These are phyloP conservation scores for Cyclina sinensis DNA, from an alignment of 1,140 invertebrate genomes.

Conservation along the genomic window DNA sequence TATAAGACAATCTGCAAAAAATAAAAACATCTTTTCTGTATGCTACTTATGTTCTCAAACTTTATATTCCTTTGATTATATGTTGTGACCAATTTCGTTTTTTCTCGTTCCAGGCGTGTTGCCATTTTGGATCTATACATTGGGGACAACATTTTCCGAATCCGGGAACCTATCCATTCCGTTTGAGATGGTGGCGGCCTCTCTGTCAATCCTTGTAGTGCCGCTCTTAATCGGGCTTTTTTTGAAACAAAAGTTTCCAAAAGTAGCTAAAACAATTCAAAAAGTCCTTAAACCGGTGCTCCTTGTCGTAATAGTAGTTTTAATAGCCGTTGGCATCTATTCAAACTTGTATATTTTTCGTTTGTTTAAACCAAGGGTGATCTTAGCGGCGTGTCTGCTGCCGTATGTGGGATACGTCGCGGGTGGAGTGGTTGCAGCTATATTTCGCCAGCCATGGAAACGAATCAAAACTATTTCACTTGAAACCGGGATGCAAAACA, in stretches of 20 bases:
- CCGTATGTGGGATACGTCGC: slow-evolving; percentile 95
- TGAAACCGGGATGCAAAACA: slow-evolving; percentile 88
- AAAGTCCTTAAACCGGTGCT: slow-evolving; percentile 90
- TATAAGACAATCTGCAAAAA: too few relatives aligned
- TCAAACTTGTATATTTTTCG: slow-evolving; percentile 97
- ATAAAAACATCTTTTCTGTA: too few relatives aligned
- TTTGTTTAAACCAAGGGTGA: slow-evolving; percentile 89
- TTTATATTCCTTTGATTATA: too few relatives aligned
- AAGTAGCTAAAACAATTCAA: slow-evolving; percentile 71
- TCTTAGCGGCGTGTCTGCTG: slow-evolving; percentile 93
- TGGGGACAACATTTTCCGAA: slow-evolving; percentile 91
- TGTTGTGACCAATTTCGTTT: too few relatives aligned
- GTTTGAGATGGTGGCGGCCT: slow-evolving; percentile 92
- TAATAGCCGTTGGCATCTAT: slow-evolving; percentile 96
- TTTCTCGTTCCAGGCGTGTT: slow-evolving; percentile 91
- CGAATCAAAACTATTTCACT: slow-evolving; percentile 87
- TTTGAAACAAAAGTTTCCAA: slow-evolving; percentile 88
- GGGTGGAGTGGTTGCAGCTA: slow-evolving; percentile 88
- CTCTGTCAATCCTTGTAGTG: slow-evolving; percentile 93
- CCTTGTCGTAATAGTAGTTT: slow-evolving; percentile 93
- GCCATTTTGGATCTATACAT: slow-evolving; percentile 97
- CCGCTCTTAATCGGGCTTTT: slow-evolving; percentile 94
- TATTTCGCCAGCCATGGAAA: slow-evolving; percentile 79
- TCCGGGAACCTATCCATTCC: slow-evolving; percentile 90
- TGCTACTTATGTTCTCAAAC: too few relatives aligned